Evolutionary conservation across 64 coral and sea anemone genomes (phyloP), one percentile per base, ranked within the genome.

Genomic region (Acropora yongei): DNA sequence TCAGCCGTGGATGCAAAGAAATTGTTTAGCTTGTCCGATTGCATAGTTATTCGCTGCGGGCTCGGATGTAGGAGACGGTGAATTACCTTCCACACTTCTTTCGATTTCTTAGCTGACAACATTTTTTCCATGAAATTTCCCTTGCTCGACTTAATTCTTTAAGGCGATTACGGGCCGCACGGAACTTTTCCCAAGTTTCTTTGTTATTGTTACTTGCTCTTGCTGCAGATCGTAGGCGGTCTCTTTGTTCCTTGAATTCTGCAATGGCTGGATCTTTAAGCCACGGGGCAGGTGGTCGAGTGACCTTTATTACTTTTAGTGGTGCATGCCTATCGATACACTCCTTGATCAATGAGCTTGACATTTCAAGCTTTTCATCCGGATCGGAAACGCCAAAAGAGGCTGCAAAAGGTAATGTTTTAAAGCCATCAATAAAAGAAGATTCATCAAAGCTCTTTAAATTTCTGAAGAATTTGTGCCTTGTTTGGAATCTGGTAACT

Each of bases 51-150:
- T 73, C 67, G 84, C 49, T 87, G 66, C 44, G 84, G 84, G 19
- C 84, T 87, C 67, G 84, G 84, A 55, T 87, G 66, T 72, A 87
- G 44, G 19, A 87, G 72, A 68, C 58, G 82, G 68, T 86, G 57
- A 69, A 86, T 86, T 69, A 68, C 82, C 49, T 49, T 86, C 82
- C 82, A 86, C 57, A 86, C 82, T 67, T 86, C 82, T 86, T 86
- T 76, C 12, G 74, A 44, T 86, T 72, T 86, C 71, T 72, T 86
- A 80, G 78, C 53, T 80, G 50, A 80, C 50, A 53, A 80, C 17
- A 80, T 57, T 80, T 49, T 80, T 80, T 80, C 78, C 78, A 80
- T 80, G 78, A 80, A 80, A 19, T 58, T 80, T 80, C 78, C 57
- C 78, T 8, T 51, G 49, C 18, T 80, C 30, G 78, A 80, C 78